A percentile compares a stretch with the other conserved stretches of the same genome.
These are phyloP conservation scores for Syrmaticus mikado DNA, from an alignment of 2,113 vertebrate genomes.

Conservation along the genomic window DNA sequence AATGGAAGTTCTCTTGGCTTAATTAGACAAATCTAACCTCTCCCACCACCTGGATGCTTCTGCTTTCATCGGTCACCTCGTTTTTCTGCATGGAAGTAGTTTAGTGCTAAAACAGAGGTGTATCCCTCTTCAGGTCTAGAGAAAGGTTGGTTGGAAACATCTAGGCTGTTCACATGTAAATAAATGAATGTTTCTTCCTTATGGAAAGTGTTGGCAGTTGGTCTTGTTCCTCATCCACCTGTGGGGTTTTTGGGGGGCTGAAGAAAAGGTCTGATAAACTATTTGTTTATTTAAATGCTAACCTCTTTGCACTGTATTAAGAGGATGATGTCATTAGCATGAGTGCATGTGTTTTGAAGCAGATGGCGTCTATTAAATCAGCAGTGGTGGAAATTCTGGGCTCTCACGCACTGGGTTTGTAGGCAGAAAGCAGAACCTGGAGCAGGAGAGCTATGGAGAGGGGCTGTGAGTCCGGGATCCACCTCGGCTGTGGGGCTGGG, in stretches of 20 bases:
- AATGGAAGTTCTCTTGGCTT: background rate
- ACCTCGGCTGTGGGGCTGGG: background rate
- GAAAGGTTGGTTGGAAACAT: background rate
- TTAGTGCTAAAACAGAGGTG: constrained; percentile 20
- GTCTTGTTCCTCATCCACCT: background rate
- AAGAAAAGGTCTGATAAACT: background rate
- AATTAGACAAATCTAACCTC: background rate
- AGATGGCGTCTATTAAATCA: constrained; percentile 37
- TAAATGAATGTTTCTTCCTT: background rate
- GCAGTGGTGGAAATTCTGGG: background rate
- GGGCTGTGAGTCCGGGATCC: background rate
- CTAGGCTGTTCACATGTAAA: background rate
- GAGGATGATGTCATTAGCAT: background rate
- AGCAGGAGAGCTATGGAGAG: background rate
- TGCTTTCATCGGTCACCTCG: background rate
- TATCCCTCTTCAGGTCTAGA: constrained; percentile 19
- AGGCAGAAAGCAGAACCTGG: background rate
- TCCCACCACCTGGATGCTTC: background rate
- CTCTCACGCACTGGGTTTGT: background rate
- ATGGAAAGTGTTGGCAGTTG: background rate
- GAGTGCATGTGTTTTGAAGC: constrained; percentile 31
- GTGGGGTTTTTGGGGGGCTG: background rate
- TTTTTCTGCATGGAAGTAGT: background rate
- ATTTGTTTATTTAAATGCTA: background rate
- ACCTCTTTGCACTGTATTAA: background rate